Evolutionary conservation across 2,113 vertebrate species (phyloP), one percentile per base, ranked within the genome.

Genomic region (Dipodomys merriami): DNA sequence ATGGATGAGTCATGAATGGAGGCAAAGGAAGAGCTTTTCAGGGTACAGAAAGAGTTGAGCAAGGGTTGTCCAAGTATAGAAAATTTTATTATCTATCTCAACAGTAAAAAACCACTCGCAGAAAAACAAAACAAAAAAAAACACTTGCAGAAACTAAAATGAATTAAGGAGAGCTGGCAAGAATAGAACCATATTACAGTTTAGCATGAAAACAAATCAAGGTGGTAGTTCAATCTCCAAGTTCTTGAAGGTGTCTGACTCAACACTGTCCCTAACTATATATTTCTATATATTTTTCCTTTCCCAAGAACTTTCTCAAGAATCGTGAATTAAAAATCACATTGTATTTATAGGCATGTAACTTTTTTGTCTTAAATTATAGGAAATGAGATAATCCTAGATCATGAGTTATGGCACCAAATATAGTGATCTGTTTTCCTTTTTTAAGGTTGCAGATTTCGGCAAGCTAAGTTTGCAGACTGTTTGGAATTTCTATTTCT

Each of bases 341-440:
- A 72, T 62, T 46, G 72, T 68, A 92, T 94, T 82, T 97, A 89
- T 86, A 93, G 73, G 20, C 33, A 79, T 62, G 35, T 57, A 16
- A 4, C 44, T 57, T 80, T 94, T 91, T 71, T 64, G 39, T 87
- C 86, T 88, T 90, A 69, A 96, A 95, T 91, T 90, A 90, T 46
- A 57, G 92, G 80, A 91, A 78, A 30, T 60, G 87, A 92, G 91
- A 84, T 67, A 91, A 92, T 69, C 33, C 49, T 39, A 94, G 85
- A 82, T 94, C 79, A 69, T 87, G 74, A 86, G 81, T 72, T 91
- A 44, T 39, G 44, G 82, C 60, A 79, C 85, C 74, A 97, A 83
- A 95, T 77, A 88, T 46, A 96, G 86, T 65, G 60, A 94, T 64
- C 57, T 62, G 67, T 74, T 95, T 97, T 90, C 68, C 94, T 92